These are phyloP conservation scores for Parapristionchus giblindavisi DNA, from an alignment of 2,888 invertebrate species.

Conservation along the genomic window DNA sequence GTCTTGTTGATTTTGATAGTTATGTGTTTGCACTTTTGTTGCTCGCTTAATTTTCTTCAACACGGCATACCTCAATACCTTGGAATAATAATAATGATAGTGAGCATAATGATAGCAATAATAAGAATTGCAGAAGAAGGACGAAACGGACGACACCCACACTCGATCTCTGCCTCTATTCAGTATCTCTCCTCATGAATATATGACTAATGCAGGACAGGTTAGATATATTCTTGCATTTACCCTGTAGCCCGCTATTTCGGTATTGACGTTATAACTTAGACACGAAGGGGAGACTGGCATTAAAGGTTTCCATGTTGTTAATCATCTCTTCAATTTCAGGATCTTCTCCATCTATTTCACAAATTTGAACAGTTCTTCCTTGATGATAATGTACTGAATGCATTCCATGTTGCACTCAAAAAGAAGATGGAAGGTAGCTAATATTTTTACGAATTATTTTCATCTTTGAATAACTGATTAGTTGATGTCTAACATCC, in stretches of 20 bases:
- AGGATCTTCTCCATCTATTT: conserved; percentile 45
- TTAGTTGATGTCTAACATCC: neutral
- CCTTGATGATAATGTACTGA: conserved; percentile 40
- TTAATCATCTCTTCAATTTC: neutral
- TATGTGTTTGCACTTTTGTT: neutral
- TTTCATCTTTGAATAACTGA: neutral
- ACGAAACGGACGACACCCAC: conserved; percentile 31
- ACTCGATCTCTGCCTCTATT: conserved; percentile 37
- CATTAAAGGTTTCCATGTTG: too few relatives aligned
- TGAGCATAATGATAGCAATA: neutral
- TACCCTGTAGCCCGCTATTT: neutral
- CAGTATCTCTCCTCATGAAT: conserved; percentile 43
- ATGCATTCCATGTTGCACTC: conserved; percentile 40
- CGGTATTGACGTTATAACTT: too few relatives aligned
- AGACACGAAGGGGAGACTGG: too few relatives aligned
- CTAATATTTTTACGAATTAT: neutral
- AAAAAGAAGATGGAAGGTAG: conserved; percentile 45
- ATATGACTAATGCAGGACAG: conserved; percentile 43
- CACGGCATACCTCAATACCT: neutral
- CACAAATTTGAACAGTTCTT: conserved; percentile 45
- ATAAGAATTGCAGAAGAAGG: conserved; percentile 18
- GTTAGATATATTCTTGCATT: neutral
- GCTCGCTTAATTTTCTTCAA: too few relatives aligned
- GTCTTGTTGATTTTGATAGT: too few relatives aligned
- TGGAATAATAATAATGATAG: neutral